Evolutionary conservation across 2,888 invertebrate genomes (phyloP), one percentile per base, ranked within the genome.

Genomic region (Alentia gelatinosa): DNA sequence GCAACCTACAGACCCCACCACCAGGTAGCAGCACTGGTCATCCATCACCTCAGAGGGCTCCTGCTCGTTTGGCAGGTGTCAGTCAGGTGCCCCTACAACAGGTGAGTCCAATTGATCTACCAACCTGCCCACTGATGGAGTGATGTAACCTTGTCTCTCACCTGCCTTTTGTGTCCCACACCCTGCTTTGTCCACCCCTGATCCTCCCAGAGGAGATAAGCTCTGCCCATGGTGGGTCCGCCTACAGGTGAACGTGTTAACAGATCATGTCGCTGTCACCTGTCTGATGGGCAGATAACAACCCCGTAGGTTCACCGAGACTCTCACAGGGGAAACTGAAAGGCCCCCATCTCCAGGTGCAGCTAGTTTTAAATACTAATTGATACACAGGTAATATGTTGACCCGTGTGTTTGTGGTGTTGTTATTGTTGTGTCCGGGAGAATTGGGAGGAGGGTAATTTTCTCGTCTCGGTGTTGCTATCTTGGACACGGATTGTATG

Each of bases 241-340:
- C 19, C 37, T 23, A 79, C 79, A 37, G 79, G 39, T 7, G 23
- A n/a, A 35, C 15, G 79, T 39, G 79, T 79, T 35, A 79, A 79
- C n/a, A 79, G 79, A 79, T 79, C 79, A 79, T 79, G 79, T 35
- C 79, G 15, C 37, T 74, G 23, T 37, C 79, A 79, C 79, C 39
- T 79, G 79, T 39, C 79, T 79, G 79, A 79, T 79, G 19, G 39
- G 37, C 15, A 19, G 79, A 79, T 39, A 79, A 37, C n/a, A 79
- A 30, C 30, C 12, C 35, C 5, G 19, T 39, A 39, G 79, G 79
- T 35, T 79, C 79, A 39, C 1, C 0, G n/a, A n/a, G n/a, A n/a
- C n/a, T n/a, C n/a, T n/a, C 37, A 79, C 15, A 39, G 79, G 79
- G 12, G 79, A 7, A 35, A 35, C 12, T 30, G 23, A 26, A 26